A percentile compares a stretch with the other conserved stretches of the same genome.
These are phyloP conservation scores for Orthosia incerta DNA, from an alignment of 2,888 invertebrate genomes.

Conservation along the genomic window DNA sequence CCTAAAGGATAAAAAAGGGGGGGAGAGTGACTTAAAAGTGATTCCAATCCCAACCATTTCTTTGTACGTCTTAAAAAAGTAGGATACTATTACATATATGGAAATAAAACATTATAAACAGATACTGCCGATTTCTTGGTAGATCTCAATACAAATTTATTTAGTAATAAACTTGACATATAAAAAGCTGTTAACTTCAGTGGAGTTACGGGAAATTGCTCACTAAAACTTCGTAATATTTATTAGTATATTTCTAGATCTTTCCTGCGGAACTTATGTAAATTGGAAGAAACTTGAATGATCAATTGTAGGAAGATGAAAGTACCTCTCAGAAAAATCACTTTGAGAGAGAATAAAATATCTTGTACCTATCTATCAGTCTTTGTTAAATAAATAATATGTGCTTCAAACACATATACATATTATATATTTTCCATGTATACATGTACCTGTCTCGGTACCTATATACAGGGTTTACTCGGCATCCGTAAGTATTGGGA, in stretches of 20 bases:
- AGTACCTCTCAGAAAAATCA: slow-evolving; percentile 15
- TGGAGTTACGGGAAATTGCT: slow-evolving; percentile 17
- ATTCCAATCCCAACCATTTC: neutral
- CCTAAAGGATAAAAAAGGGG: no score
- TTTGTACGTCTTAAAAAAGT: neutral
- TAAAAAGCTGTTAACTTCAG: slow-evolving; percentile 31
- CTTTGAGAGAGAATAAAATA: slow-evolving; percentile 11
- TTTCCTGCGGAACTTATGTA: slow-evolving; percentile 15
- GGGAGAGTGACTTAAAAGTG: no score
- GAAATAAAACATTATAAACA: neutral
- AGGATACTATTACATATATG: neutral
- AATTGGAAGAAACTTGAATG: slow-evolving; percentile 24
- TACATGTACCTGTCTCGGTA: neutral
- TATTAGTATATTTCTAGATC: slow-evolving; percentile 12
- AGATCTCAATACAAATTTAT: slow-evolving; percentile 9
- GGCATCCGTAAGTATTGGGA: neutral
- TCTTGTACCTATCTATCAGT: neutral
- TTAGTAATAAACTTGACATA: slow-evolving; percentile 9
- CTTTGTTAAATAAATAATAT: slow-evolving; percentile 28
- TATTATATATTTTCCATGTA: neutral
- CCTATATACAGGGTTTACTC: neutral
- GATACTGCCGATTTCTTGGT: neutral
- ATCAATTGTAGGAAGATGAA: slow-evolving; percentile 43
- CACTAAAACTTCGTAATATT: slow-evolving; percentile 9
- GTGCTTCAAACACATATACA: neutral